Conservation (phyloP, 2,797 vertebrate species). For the Characodon lateralis region DNA sequence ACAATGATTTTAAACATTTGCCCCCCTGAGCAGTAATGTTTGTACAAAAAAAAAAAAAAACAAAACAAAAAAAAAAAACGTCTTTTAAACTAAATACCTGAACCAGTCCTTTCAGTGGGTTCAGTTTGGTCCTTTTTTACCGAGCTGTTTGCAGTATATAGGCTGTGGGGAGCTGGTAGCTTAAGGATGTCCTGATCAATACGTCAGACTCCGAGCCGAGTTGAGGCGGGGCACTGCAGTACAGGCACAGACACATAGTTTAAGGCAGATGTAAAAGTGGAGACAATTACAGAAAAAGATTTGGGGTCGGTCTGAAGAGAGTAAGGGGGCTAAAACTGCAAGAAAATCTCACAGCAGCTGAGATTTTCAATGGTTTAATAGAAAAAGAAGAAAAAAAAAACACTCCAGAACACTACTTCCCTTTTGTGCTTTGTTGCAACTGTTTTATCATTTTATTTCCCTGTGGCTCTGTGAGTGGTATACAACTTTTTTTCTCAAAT, state of each 20-base stretch:
- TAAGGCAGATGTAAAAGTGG: slow-evolving; percentile 33
- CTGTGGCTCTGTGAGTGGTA: slow-evolving; percentile 32
- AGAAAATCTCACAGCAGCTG: background rate
- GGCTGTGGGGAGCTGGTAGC: slow-evolving; percentile 57
- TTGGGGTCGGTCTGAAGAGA: slow-evolving; percentile 23
- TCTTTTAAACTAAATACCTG: slow-evolving; percentile 21
- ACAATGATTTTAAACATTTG: background rate
- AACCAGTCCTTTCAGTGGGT: slow-evolving; percentile 26
- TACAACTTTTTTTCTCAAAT: slow-evolving; percentile 13
- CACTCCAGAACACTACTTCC: slow-evolving; percentile 11
- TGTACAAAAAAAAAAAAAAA: slow-evolving; percentile 9
- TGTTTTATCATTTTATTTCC: slow-evolving; percentile 21
- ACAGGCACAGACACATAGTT: slow-evolving; percentile 45
- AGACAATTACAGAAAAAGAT: slow-evolving; percentile 25
- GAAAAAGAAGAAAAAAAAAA: slow-evolving; percentile 3
- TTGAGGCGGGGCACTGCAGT: slow-evolving; percentile 69
- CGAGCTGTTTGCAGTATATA: slow-evolving; percentile 25
- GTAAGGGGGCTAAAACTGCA: slow-evolving; percentile 29
- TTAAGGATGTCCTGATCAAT: slow-evolving; percentile 67
- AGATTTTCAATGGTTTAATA: slow-evolving; percentile 17
- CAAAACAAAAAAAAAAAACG: background rate
- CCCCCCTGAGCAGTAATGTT: background rate
- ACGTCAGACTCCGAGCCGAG: slow-evolving; percentile 52
- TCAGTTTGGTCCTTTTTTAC: background rate
- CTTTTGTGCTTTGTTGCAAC: slow-evolving; percentile 9